Evolutionary conservation across 2,797 vertebrate genomes (phyloP).

Genomic region (Rhinogobio ventralis): DNA sequence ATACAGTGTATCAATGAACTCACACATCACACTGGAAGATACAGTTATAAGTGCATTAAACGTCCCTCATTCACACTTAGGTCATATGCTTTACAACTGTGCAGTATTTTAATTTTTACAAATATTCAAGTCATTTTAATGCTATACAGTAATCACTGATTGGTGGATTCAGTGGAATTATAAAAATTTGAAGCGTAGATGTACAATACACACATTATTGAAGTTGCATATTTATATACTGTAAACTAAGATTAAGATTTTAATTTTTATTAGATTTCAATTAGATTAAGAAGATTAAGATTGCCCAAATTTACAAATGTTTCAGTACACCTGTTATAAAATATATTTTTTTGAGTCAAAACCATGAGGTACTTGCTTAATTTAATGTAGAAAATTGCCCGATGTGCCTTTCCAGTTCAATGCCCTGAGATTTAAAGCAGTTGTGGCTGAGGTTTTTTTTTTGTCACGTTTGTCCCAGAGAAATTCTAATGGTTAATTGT

Average conservation of each 20-base stretch:
- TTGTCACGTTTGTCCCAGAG: not conserved
- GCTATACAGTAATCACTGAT: not conserved
- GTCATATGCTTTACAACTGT: constrained; percentile 4
- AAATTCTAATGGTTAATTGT: not conserved
- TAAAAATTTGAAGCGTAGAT: not conserved
- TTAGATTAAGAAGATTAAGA: too few relatives aligned
- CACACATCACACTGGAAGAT: not conserved
- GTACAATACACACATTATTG: not conserved
- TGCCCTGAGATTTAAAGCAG: not conserved
- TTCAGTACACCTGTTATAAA: not conserved
- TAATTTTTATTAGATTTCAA: too few relatives aligned
- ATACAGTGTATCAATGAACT: constrained; percentile 21
- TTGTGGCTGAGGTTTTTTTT: not conserved
- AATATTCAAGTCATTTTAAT: constrained; percentile 12
- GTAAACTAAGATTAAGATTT: not conserved
- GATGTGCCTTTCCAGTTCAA: not conserved
- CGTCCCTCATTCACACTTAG: not conserved
- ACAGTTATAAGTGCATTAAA: not conserved
- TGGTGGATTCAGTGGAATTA: not conserved
- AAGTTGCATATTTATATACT: not conserved
- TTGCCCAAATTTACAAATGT: not conserved
- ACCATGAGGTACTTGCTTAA: constrained; percentile 9
- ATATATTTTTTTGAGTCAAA: not conserved
- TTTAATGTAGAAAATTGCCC: not conserved
- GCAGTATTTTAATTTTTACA: not conserved